Evolutionary conservation across 2,113 vertebrate genomes (phyloP).

Genomic region (Macroglossus sobrinus): DNA sequence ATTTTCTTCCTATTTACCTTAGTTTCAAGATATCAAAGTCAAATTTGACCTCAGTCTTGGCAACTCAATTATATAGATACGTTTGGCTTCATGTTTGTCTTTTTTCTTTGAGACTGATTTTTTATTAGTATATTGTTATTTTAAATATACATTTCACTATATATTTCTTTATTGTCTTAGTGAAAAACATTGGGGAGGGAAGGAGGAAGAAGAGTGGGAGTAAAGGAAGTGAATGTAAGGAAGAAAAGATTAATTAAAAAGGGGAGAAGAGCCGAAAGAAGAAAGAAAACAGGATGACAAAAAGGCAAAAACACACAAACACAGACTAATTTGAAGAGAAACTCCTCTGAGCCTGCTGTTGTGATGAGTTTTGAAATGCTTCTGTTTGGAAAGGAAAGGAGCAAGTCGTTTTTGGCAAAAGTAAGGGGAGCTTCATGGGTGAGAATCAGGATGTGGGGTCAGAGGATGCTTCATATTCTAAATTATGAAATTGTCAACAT

Average conservation of each 20-base stretch:
- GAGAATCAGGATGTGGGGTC: background rate
- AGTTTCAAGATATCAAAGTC: background rate
- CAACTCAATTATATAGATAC: background rate
- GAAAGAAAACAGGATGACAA: background rate
- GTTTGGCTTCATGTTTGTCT: background rate
- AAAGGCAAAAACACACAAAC: background rate
- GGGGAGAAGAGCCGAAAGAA: fast-evolving
- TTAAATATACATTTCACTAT: background rate
- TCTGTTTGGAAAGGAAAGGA: background rate
- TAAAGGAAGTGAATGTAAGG: background rate
- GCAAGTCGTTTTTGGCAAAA: background rate
- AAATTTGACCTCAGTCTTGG: background rate
- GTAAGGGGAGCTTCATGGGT: background rate
- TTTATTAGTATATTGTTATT: background rate
- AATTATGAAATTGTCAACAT: background rate
- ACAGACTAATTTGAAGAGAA: background rate
- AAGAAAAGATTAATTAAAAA: background rate
- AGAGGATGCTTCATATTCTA: background rate
- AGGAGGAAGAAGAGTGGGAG: background rate
- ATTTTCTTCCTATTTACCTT: background rate
- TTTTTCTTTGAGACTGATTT: background rate
- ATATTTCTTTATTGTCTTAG: background rate
- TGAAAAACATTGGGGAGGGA: background rate
- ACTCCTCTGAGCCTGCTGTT: background rate
- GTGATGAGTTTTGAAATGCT: background rate